phyloP scores from a whole-genome alignment of 1,140 invertebrate species.

The Tetramorium alpestre region DNA sequence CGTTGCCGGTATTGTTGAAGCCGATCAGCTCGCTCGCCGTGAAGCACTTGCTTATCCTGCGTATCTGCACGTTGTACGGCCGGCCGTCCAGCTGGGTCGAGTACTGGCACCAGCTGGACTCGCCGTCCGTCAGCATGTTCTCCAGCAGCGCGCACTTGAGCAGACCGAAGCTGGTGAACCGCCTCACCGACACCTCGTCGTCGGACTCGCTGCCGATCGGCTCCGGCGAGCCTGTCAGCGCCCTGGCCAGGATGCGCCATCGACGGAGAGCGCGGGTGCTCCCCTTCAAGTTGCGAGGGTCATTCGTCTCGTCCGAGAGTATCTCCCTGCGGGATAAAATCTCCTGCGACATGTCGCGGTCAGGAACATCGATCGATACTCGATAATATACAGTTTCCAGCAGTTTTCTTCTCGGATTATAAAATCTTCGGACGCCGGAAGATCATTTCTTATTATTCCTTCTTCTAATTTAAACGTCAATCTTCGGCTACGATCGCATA shows the following conservation, averaged over 20 bases:
- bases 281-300: constrained; percentile 22
- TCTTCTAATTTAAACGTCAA: not conserved
- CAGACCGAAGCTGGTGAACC: constrained; percentile 87
- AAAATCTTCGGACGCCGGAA: not conserved
- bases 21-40: constrained; percentile 91
- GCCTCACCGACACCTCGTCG: constrained; percentile 86
- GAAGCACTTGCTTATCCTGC: constrained; percentile 87
- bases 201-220: constrained; percentile 81
- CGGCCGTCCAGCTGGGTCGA: constrained; percentile 81
- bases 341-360: constrained; percentile 53
- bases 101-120: constrained; percentile 85
- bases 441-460: not conserved
- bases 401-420: not conserved
- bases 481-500: not conserved
- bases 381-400: not conserved
- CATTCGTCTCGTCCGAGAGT: not conserved
- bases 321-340: not conserved
- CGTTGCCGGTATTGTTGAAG: constrained; percentile 96
- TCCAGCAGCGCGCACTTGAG: constrained; percentile 80
- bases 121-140: constrained; percentile 72
- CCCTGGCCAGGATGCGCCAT: constrained; percentile 90
- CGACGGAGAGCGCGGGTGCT: constrained; percentile 87
- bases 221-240: constrained; percentile 85
- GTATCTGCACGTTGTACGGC: constrained; percentile 86
- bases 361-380: not conserved